Percentiles rank a stretch among this genome's conserved stretches.
These are phyloP conservation scores for Callyntrura guangdongensis DNA, from an alignment of 2,888 invertebrate genomes.

Conservation along the genomic window DNA sequence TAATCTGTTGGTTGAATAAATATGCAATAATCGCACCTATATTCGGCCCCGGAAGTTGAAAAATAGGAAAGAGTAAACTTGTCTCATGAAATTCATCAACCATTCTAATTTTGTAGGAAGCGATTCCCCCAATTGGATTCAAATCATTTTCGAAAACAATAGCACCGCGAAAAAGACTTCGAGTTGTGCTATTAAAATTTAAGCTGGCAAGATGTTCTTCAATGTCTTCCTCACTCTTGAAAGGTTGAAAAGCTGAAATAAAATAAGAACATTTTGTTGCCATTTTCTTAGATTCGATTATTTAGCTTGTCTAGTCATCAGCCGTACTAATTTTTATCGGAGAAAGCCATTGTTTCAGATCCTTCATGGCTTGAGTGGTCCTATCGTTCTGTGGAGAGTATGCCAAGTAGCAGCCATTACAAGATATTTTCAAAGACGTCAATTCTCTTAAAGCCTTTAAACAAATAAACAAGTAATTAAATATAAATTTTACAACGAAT, in stretches of 20 bases:
- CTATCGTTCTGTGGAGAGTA: conserved; percentile 75
- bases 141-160: conserved; percentile 83
- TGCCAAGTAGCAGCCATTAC: conserved; percentile 74
- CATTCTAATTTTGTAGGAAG: conserved; percentile 83
- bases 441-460: conserved; percentile 45
- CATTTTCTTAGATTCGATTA: background rate
- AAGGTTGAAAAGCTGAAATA: conserved; percentile 80
- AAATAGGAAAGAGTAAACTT: conserved; percentile 78
- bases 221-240: conserved; percentile 81
- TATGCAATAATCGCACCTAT: too few relatives aligned
- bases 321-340: background rate
- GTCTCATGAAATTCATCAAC: conserved; percentile 77
- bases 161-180: conserved; percentile 75
- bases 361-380: conserved; percentile 61
- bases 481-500: too few relatives aligned
- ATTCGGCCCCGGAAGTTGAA: conserved; percentile 84
- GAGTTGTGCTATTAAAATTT: conserved; percentile 72
- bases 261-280: background rate
- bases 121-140: background rate
- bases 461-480: background rate
- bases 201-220: conserved; percentile 77
- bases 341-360: background rate
- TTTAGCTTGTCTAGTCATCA: background rate
- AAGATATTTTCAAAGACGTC: conserved; percentile 57
- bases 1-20: too few relatives aligned